Conservation (phyloP, 1,140 invertebrate genomes). For the Drosophila pectinifera region DNA sequence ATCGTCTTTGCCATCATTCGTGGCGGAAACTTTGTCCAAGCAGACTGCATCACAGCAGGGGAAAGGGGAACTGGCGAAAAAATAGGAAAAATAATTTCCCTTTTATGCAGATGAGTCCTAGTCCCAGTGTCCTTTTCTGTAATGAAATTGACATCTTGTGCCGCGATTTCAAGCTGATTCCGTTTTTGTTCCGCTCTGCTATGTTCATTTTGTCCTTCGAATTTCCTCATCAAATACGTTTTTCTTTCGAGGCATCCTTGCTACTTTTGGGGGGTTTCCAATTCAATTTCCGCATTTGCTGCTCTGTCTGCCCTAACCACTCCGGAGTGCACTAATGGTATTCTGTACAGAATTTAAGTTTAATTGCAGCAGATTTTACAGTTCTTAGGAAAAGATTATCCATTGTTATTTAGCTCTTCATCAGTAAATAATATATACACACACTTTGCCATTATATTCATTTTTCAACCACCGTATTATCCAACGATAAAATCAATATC, state of each 20-base stretch:
- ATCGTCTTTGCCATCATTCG: constrained; percentile 44
- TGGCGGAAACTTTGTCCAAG: constrained; percentile 63
- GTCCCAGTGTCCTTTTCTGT: constrained; percentile 49
- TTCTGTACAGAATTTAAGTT: no score
- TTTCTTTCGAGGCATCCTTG: neutral
- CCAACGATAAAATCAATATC: constrained; percentile 23
- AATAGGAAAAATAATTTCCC: constrained; percentile 75
- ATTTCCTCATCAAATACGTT: constrained; percentile 48
- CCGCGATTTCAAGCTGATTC: constrained; percentile 73
- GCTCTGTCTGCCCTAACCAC: neutral
- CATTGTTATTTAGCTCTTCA: no score
- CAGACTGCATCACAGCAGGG: constrained; percentile 51
- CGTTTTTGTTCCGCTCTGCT: constrained; percentile 48
- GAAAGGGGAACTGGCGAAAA: constrained; percentile 29
- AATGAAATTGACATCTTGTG: constrained; percentile 80
- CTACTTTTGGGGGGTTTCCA: constrained; percentile 16
- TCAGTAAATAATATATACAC: no score
- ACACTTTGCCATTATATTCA: no score
- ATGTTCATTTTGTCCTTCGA: constrained; percentile 25
- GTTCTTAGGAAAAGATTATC: no score
- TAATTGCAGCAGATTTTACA: no score
- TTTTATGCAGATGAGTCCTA: constrained; percentile 77
- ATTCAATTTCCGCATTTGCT: constrained; percentile 73
- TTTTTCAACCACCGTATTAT: neutral
- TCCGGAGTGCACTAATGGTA: neutral